Base-by-base conservation (phyloP, 2,797 vertebrate genomes). In the Sebastes minor region DNA sequence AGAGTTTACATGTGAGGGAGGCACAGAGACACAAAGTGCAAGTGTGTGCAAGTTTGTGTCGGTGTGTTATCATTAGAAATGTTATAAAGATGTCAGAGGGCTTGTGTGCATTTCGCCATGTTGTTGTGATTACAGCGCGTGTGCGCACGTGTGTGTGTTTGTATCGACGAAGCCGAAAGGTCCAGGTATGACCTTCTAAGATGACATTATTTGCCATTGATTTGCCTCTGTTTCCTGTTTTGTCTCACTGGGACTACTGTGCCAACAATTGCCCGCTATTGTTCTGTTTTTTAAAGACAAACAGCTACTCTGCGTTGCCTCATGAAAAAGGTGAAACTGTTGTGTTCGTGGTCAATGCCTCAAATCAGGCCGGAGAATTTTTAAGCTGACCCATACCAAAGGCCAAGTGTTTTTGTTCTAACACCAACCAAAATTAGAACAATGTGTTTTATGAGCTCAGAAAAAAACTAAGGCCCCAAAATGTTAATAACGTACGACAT, bases 171-270 rank as follows among this genome's bases (percentile, higher is more conserved):
- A 90, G 89, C 88, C 80, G 60, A 95, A 94, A 95, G 93, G 94
- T 95, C 94, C 94, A 90, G 85, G 90, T 84, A 83, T 95, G 94
- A 95, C 94, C 94, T 95, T 95, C 92, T 93, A 91, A 92, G 88
- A 90, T 94, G 94, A 94, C 94, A 95, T 94, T 95, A 94, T 93
- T 93, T 92, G 73, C 82, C 84, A 95, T 95, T 89, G 94, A 95
- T 95, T 84, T 56, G 86, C 89, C 88, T 72, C 91, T 62, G 92
- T 88, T 92, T 90, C 85, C 76, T 90, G 78, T 89, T 89, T 88
- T 80, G 83, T 85, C 93, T 91, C 89, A 75, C 91, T 88, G 83
- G 83, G 93, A 88, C 89, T 63, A 71, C 83, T 60, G 89, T 8
- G 82, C 79, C 89, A 87, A 92, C 93, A 91, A 88, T 89, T n/a